These are phyloP conservation scores for Tragelaphus oryx DNA, from an alignment of 2,797 vertebrate genomes.

Conservation along the genomic window DNA sequence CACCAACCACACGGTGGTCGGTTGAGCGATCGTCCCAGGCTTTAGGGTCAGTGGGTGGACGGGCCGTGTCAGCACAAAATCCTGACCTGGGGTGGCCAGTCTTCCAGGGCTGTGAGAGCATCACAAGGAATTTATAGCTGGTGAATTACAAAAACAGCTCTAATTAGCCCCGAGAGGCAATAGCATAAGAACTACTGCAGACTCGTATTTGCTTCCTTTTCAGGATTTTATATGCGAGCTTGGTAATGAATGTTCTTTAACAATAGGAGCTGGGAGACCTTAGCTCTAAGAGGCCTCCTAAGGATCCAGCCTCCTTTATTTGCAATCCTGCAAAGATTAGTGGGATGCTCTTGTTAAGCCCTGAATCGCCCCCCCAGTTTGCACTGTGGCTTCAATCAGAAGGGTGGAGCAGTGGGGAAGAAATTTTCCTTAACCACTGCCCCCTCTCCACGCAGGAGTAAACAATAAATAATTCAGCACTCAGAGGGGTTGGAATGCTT, in stretches of 20 bases:
- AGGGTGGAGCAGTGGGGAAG: background rate
- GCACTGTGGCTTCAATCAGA: slow-evolving; percentile 50
- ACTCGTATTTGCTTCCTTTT: slow-evolving; percentile 73
- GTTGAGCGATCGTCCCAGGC: slow-evolving; percentile 7
- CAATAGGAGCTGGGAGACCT: slow-evolving; percentile 72
- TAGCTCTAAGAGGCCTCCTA: slow-evolving; percentile 62
- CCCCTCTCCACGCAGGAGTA: background rate
- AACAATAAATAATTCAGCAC: slow-evolving; percentile 17
- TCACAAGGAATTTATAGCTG: slow-evolving; percentile 76
- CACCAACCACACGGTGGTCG: slow-evolving; percentile 28
- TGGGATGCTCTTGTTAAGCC: slow-evolving; percentile 39
- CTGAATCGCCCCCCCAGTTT: slow-evolving; percentile 30
- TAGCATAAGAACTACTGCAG: slow-evolving; percentile 75
- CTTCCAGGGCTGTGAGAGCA: slow-evolving; percentile 67
- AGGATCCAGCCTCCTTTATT: slow-evolving; percentile 66
- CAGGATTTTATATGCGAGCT: slow-evolving; percentile 62
- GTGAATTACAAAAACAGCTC: slow-evolving; percentile 78
- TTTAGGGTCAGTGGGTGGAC: slow-evolving; percentile 59
- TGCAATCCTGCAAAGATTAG: slow-evolving; percentile 64
- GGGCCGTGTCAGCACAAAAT: slow-evolving; percentile 71
- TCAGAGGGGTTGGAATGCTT: background rate
- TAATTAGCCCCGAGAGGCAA: slow-evolving; percentile 81
- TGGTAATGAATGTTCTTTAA: slow-evolving; percentile 77
- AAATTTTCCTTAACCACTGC: background rate
- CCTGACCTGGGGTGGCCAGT: slow-evolving; percentile 52